Conservation (phyloP, 2,113 vertebrate genomes). For the Balaeniceps rex region DNA sequence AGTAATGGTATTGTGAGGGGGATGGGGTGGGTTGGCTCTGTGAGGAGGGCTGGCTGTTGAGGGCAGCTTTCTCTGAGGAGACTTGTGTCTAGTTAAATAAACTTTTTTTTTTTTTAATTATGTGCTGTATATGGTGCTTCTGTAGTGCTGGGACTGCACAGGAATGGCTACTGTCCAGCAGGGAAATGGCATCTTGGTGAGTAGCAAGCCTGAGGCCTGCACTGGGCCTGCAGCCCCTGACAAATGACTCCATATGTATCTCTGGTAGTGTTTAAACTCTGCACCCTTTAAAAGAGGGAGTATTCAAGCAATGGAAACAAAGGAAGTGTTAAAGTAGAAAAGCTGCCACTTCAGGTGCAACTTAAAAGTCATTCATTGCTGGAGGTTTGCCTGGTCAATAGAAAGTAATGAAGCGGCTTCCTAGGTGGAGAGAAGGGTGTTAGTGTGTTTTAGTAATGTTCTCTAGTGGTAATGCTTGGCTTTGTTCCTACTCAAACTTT, state of each 20-base stretch:
- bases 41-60: no score
- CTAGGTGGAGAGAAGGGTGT: not conserved
- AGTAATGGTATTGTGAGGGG: fast-evolving
- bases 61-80: not conserved
- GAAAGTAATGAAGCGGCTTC: not conserved
- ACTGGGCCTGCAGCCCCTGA: no score
- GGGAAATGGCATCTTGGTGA: fast-evolving
- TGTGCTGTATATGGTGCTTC: fast-evolving
- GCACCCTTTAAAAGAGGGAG: fast-evolving
- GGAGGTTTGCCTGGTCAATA: not conserved
- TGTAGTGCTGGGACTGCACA: fast-evolving
- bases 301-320: fast-evolving
- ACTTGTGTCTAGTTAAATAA: fast-evolving
- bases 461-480: not conserved
- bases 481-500: not conserved
- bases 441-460: not conserved
- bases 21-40: fast-evolving
- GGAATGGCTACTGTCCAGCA: fast-evolving
- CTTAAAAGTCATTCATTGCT: fast-evolving
- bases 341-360: not conserved
- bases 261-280: fast-evolving
- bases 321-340: not conserved
- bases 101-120: no score
- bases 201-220: not conserved
- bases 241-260: fast-evolving